Conservation (phyloP, 2,797 vertebrate genomes). For the Acestrorhynchus altus region DNA sequence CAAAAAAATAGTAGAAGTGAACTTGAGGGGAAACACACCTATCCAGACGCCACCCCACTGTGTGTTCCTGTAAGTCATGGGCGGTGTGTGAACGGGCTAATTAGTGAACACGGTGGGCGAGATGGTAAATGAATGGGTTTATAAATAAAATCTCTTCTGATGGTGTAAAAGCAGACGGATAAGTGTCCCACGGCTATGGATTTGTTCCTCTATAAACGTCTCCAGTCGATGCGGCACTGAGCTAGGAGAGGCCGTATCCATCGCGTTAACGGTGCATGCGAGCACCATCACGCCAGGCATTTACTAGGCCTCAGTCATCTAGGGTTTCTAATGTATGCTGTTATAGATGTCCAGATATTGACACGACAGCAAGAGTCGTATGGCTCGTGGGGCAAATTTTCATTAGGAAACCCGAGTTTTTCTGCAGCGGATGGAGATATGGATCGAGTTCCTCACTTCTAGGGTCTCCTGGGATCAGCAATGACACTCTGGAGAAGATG, state of each 20-base stretch:
- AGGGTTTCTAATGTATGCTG: slow-evolving; percentile 76
- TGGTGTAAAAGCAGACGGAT: slow-evolving; percentile 72
- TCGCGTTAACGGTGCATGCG: slow-evolving; percentile 76
- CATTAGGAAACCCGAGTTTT: slow-evolving; percentile 67
- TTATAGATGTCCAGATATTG: slow-evolving; percentile 73
- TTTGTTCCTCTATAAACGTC: slow-evolving; percentile 79
- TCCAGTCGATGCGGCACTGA: slow-evolving; percentile 72
- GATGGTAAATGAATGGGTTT: slow-evolving; percentile 36
- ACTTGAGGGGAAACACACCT: too few species aligned
- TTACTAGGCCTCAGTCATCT: slow-evolving; percentile 65
- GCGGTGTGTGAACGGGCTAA: slow-evolving; percentile 5
- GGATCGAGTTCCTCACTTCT: slow-evolving; percentile 60
- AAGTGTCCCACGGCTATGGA: slow-evolving; percentile 77
- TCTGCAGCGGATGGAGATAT: slow-evolving; percentile 63
- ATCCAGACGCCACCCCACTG: not conserved
- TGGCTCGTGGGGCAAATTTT: slow-evolving; percentile 67
- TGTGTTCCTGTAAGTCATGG: not conserved
- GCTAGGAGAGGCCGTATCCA: slow-evolving; percentile 58
- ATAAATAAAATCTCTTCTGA: slow-evolving; percentile 39
- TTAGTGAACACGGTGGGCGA: not conserved
- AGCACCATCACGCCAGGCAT: slow-evolving; percentile 72
- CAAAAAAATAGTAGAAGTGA: too few species aligned
- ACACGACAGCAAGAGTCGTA: slow-evolving; percentile 68
- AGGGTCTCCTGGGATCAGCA: slow-evolving; percentile 58
- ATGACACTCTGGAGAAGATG: slow-evolving; percentile 61